Base-by-base conservation (phyloP, 64 coral and sea anemone genomes). In the Pachyseris speciosa region DNA sequence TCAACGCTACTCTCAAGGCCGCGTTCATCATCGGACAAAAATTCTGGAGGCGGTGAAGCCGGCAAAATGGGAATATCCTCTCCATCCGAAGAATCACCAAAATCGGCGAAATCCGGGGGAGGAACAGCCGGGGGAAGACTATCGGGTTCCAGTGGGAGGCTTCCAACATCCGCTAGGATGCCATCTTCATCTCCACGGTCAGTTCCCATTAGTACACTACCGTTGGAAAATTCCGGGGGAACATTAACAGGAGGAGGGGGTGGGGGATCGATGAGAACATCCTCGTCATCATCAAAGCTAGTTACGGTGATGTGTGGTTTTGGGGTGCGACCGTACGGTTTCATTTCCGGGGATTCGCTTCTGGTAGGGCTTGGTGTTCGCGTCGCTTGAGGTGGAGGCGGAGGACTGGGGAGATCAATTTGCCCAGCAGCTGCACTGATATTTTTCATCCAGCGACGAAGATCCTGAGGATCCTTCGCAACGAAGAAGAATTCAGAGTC, bases 241-340 rank as follows among this genome's bases (percentile, higher is more conserved):
- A 51, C 13, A 69, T 22, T 81, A 29, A 57, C 44, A 70, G 45
- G 33, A n/a, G 91, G 84, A 61, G 91, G 91, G 69, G 84, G 84
- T 11, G 65, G 84, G 12, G 84, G 91, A 12, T 55, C 37, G 36
- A 93, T 29, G 39, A 78, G 74, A 26, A 78, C 49, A 11, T 67
- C 91, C 17, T 93, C 90, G 15, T 96, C 94, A 20, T 83, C 89
- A 17, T 89, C 86, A 45, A 92, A 92, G 25, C 78, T 93, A 44
- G 94, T 96, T 37, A 96, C 87, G 4, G 91, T 96, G 71, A 96
- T 96, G 13, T 86, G 45, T 24, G 94, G 94, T 30, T 83, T 96
- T 12, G 33, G 39, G 8, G 78, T 67, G 29, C 55, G 58, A 17
- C 43, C 45, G 34, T 41, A 71, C 20, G 55, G 58, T 38, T 64